Percentiles rank a stretch among this genome's conserved stretches.
Conservation (phyloP, 2,797 vertebrate genomes). For the Siniperca scherzeri region DNA sequence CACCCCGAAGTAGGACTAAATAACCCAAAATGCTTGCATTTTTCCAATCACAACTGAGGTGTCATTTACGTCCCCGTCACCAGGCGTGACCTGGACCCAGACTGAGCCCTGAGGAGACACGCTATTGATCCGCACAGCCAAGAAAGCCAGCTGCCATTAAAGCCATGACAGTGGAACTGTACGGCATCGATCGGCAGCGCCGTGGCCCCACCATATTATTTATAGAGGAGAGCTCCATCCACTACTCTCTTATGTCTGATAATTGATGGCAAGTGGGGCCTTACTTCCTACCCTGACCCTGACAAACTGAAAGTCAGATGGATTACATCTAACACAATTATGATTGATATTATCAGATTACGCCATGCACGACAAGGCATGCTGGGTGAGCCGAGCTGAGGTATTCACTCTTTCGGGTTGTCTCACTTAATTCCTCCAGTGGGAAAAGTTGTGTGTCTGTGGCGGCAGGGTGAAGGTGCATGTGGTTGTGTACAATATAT, state of each 20-base stretch:
- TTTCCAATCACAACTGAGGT: constrained; percentile 80
- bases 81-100: constrained; percentile 76
- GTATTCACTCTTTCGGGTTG: constrained; percentile 83
- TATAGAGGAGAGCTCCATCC: constrained; percentile 90
- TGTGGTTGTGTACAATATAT: constrained; percentile 11
- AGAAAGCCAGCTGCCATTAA: constrained; percentile 89
- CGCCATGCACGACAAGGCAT: constrained; percentile 81
- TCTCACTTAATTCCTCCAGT: constrained; percentile 70
- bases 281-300: constrained; percentile 92
- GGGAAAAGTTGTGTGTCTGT: constrained; percentile 63
- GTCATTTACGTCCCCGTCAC: constrained; percentile 79
- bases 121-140: constrained; percentile 89
- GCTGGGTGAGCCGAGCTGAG: constrained; percentile 79
- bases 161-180: constrained; percentile 93
- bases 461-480: constrained; percentile 33
- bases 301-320: constrained; percentile 91
- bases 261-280: constrained; percentile 96
- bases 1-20: constrained; percentile 65
- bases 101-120: constrained; percentile 84
- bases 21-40: constrained; percentile 74
- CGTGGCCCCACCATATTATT: constrained; percentile 91
- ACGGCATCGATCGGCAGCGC: constrained; percentile 89
- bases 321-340: constrained; percentile 96
- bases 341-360: constrained; percentile 95
- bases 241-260: constrained; percentile 89